Evolutionary conservation across 2,113 vertebrate species (phyloP).

Genomic region (Pimephales promelas): DNA sequence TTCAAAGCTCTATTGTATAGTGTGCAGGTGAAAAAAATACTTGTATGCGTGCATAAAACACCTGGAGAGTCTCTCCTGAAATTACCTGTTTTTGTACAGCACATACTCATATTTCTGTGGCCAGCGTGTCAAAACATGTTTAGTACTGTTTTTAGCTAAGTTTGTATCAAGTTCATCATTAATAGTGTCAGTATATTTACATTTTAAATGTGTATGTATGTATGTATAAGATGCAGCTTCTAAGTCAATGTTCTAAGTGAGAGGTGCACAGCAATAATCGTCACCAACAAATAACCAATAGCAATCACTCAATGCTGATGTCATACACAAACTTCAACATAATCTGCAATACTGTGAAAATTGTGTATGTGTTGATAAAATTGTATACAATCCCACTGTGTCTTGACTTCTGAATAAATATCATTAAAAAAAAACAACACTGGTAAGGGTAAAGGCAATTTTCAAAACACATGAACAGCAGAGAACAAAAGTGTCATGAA

Average conservation of each 20-base stretch:
- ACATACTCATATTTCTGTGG: conserved; percentile 17
- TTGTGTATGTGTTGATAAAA: background rate
- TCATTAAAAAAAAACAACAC: background rate
- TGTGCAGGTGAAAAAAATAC: background rate
- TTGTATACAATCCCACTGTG: background rate
- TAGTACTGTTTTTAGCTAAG: background rate
- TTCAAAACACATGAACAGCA: too few species aligned
- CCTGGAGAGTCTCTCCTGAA: conserved; percentile 6
- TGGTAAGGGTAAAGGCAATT: background rate
- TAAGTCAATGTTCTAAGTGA: background rate
- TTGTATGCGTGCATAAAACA: conserved; percentile 4
- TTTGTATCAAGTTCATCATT: background rate
- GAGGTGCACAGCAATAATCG: background rate
- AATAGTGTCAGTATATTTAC: conserved; percentile 5
- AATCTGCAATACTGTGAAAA: conserved; percentile 14
- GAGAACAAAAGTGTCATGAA: too few species aligned
- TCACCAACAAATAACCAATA: background rate
- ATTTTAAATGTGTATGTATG: background rate
- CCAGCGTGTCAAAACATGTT: background rate
- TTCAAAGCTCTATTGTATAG: conserved; percentile 6
- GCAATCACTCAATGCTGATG: background rate
- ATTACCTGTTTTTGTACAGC: conserved; percentile 9
- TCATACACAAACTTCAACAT: conserved; percentile 1
- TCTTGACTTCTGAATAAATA: conserved; percentile 25
- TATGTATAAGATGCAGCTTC: background rate